A percentile compares a stretch with the other conserved stretches of the same genome.
These are phyloP conservation scores for Xiphias gladius DNA, from an alignment of 2,113 vertebrate species.

Conservation along the genomic window DNA sequence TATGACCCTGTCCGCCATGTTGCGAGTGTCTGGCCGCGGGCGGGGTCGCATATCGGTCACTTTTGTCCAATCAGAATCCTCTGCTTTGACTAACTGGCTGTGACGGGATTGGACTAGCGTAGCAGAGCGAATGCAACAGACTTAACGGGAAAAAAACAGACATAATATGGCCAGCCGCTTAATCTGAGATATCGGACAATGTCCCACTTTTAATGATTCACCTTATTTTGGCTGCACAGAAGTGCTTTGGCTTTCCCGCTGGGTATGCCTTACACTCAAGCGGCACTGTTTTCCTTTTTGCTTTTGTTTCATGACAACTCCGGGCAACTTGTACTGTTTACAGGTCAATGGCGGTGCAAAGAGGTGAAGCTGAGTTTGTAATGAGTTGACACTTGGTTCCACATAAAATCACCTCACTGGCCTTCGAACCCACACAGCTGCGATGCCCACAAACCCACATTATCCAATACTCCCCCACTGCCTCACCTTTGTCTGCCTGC, in stretches of 20 bases:
- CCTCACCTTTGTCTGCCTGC: slow-evolving; percentile 79
- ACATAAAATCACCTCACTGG: slow-evolving; percentile 63
- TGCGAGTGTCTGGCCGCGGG: slow-evolving; percentile 58
- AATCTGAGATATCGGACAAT: slow-evolving; percentile 31
- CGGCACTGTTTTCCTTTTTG: slow-evolving; percentile 1
- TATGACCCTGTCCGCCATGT: slow-evolving; percentile 73
- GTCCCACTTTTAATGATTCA: slow-evolving; percentile 58
- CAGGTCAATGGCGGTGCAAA: slow-evolving; percentile 75
- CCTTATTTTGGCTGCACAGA: slow-evolving; percentile 26
- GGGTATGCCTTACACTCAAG: slow-evolving; percentile 36
- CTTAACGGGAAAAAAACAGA: neutral
- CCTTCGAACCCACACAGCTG: slow-evolving; percentile 73
- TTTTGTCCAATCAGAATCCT: slow-evolving; percentile 73
- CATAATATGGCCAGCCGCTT: neutral
- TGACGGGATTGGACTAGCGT: slow-evolving; percentile 22
- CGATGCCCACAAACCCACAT: slow-evolving; percentile 64
- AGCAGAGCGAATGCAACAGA: neutral
- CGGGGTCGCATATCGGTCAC: slow-evolving; percentile 49
- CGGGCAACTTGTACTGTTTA: slow-evolving; percentile 57
- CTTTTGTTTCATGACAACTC: slow-evolving; percentile 70
- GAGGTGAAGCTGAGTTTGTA: slow-evolving; percentile 68
- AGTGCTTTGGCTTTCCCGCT: slow-evolving; percentile 30
- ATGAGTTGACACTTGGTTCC: slow-evolving; percentile 79
- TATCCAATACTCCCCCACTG: slow-evolving; percentile 70
- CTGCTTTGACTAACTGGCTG: neutral